Evolutionary conservation across 2,797 vertebrate genomes (phyloP).

Genomic region (Gymnoscopelus braueri): DNA sequence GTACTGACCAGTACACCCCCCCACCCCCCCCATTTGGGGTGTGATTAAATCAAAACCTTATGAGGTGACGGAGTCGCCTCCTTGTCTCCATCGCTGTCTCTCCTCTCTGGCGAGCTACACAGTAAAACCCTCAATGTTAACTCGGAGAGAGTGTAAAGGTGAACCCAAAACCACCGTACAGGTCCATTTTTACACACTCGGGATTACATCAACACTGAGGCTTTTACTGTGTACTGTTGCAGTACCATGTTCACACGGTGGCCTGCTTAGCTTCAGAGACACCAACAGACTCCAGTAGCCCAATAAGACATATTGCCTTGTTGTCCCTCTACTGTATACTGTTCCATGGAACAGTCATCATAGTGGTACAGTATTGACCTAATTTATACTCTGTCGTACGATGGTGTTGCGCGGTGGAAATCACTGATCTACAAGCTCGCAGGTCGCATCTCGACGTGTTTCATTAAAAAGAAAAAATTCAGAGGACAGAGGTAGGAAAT

Average conservation of each 20-base stretch:
- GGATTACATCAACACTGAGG: no score
- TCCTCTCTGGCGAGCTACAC: constrained; percentile 38
- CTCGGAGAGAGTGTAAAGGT: no score
- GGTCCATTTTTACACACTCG: not conserved
- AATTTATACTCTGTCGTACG: no score
- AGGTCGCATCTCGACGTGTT: not conserved
- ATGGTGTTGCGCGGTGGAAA: no score
- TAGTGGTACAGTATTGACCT: not conserved
- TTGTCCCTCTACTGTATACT: not conserved
- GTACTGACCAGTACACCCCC: not conserved
- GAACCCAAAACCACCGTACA: no score
- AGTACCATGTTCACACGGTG: constrained; percentile 32
- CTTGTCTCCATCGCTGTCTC: constrained; percentile 50
- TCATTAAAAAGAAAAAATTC: no score
- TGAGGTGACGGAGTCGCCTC: constrained; percentile 50
- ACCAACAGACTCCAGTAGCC: constrained; percentile 23
- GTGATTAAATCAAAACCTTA: constrained; percentile 63
- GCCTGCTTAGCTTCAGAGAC: constrained; percentile 61
- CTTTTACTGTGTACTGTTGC: constrained; percentile 33
- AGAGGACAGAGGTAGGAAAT: no score
- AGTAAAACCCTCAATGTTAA: no score
- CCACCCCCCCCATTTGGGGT: constrained; percentile 16
- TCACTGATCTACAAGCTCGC: no score
- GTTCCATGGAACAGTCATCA: not conserved
- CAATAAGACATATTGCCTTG: constrained; percentile 7